Conservation (phyloP, 2,113 vertebrate species). For the Onychorhynchus coronatus region DNA sequence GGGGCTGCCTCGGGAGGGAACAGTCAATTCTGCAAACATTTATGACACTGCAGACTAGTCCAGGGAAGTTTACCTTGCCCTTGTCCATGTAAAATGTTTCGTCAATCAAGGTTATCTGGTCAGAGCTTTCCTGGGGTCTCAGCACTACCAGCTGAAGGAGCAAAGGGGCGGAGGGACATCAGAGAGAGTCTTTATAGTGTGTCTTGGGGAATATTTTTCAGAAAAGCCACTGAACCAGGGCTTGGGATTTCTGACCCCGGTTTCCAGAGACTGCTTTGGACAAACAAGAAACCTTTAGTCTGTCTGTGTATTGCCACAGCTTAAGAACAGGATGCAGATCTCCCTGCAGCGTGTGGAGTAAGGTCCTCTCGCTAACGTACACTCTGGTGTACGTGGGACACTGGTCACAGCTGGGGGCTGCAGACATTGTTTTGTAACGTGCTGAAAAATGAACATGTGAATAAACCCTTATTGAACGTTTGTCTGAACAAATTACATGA, state of each 20-base stretch:
- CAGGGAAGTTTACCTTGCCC: conserved; percentile 33
- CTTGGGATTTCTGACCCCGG: neutral
- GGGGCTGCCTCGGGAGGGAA: conserved; percentile 27
- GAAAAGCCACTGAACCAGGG: neutral
- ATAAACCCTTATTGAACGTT: neutral
- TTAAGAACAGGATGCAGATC: neutral
- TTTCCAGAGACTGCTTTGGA: neutral
- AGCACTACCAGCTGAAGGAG: neutral
- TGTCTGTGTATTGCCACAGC: neutral
- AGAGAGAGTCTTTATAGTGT: neutral
- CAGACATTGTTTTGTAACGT: neutral
- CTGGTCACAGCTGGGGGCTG: neutral
- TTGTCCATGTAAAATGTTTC: neutral
- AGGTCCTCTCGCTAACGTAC: neutral
- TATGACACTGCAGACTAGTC: neutral
- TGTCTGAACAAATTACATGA: neutral
- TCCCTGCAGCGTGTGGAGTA: neutral
- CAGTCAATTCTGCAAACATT: conserved; percentile 39
- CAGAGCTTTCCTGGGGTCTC: conserved; percentile 2
- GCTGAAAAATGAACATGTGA: neutral
- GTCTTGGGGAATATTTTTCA: neutral
- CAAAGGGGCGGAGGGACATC: neutral
- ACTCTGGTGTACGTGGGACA: fast-evolving
- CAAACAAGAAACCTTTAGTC: neutral
- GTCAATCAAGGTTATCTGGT: conserved; percentile 19